These are phyloP conservation scores for Cheilosia pagana DNA, from an alignment of 2,888 invertebrate genomes.

Conservation along the genomic window DNA sequence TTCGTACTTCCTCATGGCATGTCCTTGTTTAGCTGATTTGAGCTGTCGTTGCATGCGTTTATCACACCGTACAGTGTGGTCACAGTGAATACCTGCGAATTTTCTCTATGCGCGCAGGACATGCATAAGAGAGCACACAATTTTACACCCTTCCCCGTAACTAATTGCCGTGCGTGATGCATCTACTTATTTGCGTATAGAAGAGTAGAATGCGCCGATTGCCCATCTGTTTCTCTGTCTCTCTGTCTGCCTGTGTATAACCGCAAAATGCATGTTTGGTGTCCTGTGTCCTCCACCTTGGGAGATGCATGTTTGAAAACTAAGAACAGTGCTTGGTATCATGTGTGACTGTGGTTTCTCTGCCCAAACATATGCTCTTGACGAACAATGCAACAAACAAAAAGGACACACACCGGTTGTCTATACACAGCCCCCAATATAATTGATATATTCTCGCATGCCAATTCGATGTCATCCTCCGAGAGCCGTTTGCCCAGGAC, in stretches of 20 bases:
- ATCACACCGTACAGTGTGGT: constrained; percentile 39
- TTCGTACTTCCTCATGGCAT: constrained; percentile 6
- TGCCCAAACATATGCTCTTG: constrained; percentile 59
- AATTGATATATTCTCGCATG: constrained; percentile 45
- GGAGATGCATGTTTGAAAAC: constrained; percentile 49
- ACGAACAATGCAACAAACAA: background rate
- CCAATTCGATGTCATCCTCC: constrained; percentile 27
- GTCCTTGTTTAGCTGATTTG: constrained; percentile 29
- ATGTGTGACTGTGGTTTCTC: constrained; percentile 67
- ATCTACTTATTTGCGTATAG: constrained; percentile 60
- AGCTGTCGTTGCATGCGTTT: constrained; percentile 55
- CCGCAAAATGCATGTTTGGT: constrained; percentile 55
- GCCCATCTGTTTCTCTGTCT: constrained; percentile 71
- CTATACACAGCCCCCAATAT: constrained; percentile 3
- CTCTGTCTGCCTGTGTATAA: constrained; percentile 59
- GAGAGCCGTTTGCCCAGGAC: constrained; percentile 12
- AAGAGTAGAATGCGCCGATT: constrained; percentile 55
- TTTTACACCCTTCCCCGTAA: constrained; percentile 73
- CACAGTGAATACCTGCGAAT: constrained; percentile 36
- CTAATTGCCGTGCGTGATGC: constrained; percentile 74
- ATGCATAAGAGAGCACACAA: constrained; percentile 26
- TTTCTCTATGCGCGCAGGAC: constrained; percentile 21
- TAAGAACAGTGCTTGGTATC: constrained; percentile 50
- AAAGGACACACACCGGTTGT: constrained; percentile 43
- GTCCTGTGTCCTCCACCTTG: constrained; percentile 54